Percentiles rank a stretch among this genome's conserved stretches.
phyloP scores from a whole-genome alignment of 2,797 vertebrate genomes.

The Anableps anableps region DNA sequence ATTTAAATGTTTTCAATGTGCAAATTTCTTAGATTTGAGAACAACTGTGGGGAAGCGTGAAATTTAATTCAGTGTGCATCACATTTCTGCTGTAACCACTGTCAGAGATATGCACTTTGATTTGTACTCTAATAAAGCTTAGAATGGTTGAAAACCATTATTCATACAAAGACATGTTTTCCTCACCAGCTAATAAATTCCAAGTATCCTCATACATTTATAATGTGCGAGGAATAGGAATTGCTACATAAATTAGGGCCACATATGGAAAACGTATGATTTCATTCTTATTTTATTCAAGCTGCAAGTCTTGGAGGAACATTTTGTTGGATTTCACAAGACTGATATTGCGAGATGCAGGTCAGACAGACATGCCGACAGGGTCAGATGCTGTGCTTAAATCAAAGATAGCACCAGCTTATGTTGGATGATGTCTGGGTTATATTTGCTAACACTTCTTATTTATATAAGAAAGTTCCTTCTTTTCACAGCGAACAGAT shows the following conservation, averaged over 20 bases:
- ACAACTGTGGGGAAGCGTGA: not conserved
- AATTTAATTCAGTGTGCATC: not conserved
- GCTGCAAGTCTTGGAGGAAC: constrained; percentile 10
- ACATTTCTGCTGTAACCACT: not conserved
- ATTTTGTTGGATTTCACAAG: constrained; percentile 5
- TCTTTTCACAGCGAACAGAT: not conserved
- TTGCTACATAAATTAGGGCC: constrained; percentile 10
- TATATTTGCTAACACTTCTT: not conserved
- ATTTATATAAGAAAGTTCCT: not conserved
- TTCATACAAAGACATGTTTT: constrained; percentile 7
- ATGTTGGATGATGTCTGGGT: not conserved
- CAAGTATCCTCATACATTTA: constrained; percentile 30
- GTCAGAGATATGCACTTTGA: constrained; percentile 9
- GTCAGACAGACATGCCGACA: not conserved
- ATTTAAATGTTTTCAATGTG: not conserved
- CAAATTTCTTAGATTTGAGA: not conserved
- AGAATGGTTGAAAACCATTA: constrained; percentile 26
- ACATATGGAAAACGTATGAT: constrained; percentile 12
- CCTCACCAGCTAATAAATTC: not conserved
- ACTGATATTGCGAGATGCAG: not conserved
- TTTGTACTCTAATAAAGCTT: not conserved
- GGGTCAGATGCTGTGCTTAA: not conserved
- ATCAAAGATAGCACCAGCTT: not conserved
- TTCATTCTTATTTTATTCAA: constrained; percentile 1
- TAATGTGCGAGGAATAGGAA: not conserved